These are phyloP conservation scores for Chunga burmeisteri DNA, from an alignment of 2,113 vertebrate species.

Conservation along the genomic window DNA sequence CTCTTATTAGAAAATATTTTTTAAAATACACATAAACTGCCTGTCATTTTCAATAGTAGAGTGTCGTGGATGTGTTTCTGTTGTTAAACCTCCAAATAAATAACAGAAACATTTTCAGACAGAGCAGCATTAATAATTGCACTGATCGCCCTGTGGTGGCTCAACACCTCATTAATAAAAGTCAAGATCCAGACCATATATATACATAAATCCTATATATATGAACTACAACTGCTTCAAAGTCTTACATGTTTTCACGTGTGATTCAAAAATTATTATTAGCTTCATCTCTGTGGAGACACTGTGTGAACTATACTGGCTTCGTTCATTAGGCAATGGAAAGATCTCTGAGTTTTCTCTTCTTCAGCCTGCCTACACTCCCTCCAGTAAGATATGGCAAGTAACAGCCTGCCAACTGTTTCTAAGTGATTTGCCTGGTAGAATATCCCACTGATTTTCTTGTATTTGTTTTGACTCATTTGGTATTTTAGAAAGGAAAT, in stretches of 20 bases:
- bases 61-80: not conserved
- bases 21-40: not conserved
- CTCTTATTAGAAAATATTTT: not conserved
- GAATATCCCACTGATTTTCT: constrained; percentile 7
- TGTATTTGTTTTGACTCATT: constrained; percentile 25
- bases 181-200: not conserved
- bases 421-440: not conserved
- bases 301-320: not conserved
- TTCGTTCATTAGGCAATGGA: not conserved
- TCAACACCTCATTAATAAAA: not conserved
- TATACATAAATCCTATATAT: not conserved
- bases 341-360: not conserved
- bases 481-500: constrained; percentile 24
- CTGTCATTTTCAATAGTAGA: not conserved
- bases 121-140: not conserved
- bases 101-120: not conserved
- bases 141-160: not conserved
- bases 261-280: not conserved
- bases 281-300: not conserved
- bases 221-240: not conserved
- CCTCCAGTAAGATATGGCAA: not conserved
- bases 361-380: not conserved
- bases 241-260: not conserved
- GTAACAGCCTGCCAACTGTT: not conserved
- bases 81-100: not conserved